Evolutionary conservation across 1,140 invertebrate species (phyloP), one percentile per base, ranked within the genome.

Genomic region (Saccostrea cuccullata): DNA sequence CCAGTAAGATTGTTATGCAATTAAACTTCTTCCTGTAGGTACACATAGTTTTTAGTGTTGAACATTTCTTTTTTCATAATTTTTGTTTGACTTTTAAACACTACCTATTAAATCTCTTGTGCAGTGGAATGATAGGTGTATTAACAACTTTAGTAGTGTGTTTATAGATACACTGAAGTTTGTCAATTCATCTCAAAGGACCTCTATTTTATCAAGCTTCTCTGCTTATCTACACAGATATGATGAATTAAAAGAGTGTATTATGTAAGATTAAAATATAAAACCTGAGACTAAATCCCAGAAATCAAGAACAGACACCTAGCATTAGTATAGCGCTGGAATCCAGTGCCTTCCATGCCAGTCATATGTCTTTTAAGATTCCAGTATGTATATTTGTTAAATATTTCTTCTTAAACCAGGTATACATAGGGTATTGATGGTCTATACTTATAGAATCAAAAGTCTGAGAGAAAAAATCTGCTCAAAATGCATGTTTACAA

Each of bases 181-280:
- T 36, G 70, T 77, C 23, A 77, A 77, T 77, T 15, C 26, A 40
- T 77, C 70, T 77, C 70, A 30, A 36, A 15, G 30, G 26, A 30
- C 36, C 70, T 77, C 12, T 30, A 15, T 77, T 4, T 77, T 36
- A 36, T 36, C 26, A 15, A 36, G 26, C 15, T 77, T 36, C 15
- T 23, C 23, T 77, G 70, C 70, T 77, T 12, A 77, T 36, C 70
- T 17, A 77, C 70, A 77, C 70, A 77, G 30, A 77, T 30, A 77
- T 77, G 70, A 77, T 15, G 70, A 15, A 36, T 77, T 36, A 13
- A 36, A 77, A 77, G 70, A 77, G 70, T 13, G 70, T 30, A 26
- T 77, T 77, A 77, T 77, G 70, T 77, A 77, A 77, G 70, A 77
- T 77, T 77, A 77, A 77, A 26, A 36, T 77, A 77, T 77, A 26